A percentile compares a stretch with the other conserved stretches of the same genome.
These are phyloP conservation scores for Pica pica DNA, from an alignment of 2,113 vertebrate genomes.

Conservation along the genomic window DNA sequence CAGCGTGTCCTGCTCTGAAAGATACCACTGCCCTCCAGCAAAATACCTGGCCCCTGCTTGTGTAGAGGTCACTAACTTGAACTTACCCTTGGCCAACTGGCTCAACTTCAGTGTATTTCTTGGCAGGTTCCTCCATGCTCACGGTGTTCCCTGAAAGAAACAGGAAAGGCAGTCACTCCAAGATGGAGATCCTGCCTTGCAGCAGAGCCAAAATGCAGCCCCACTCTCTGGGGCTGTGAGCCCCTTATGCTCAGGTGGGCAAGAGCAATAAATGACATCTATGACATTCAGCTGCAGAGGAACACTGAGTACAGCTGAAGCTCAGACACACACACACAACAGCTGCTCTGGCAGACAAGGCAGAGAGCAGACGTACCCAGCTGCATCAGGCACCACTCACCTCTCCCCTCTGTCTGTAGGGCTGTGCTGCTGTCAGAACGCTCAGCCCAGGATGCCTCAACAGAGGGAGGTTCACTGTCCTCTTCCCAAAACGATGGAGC, in stretches of 20 bases:
- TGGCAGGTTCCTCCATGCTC: neutral
- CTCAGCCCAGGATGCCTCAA: constrained; percentile 45
- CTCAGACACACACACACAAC: neutral
- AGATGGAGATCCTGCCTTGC: neutral
- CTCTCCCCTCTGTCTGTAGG: constrained; percentile 94
- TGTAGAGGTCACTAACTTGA: neutral
- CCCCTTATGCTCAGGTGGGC: neutral
- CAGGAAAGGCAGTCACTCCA: neutral
- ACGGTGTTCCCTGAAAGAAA: neutral
- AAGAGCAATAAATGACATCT: neutral
- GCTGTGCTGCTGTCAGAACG: constrained; percentile 89
- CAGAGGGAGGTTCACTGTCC: neutral
- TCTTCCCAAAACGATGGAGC: neutral
- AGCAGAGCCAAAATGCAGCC: neutral
- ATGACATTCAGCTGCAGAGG: neutral
- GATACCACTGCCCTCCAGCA: neutral
- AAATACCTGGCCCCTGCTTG: neutral
- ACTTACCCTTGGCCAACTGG: neutral
- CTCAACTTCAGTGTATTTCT: neutral
- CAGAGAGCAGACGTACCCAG: constrained; percentile 72
- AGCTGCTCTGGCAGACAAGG: neutral
- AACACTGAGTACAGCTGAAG: neutral
- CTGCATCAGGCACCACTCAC: constrained; percentile 91
- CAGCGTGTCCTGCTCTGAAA: neutral
- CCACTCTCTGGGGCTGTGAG: neutral